Conservation (phyloP, 2,888 invertebrate species). For the Lamellibrachia columna region DNA sequence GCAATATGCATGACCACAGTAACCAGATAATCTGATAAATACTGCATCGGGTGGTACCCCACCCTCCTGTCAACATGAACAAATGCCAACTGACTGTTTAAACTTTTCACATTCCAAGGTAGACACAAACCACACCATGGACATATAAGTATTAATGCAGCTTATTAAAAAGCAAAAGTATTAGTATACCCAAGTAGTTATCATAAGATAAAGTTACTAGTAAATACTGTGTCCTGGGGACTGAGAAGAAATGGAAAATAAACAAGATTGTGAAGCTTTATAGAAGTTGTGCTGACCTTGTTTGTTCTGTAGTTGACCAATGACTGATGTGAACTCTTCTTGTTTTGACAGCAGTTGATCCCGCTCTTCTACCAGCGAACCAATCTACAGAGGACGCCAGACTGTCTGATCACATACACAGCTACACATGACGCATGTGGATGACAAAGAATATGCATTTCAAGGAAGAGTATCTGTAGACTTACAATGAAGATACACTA, state of each 20-base stretch:
- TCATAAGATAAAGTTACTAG: background rate
- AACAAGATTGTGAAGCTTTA: background rate
- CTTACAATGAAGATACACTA: too few species aligned
- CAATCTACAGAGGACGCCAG: constrained; percentile 16
- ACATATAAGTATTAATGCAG: background rate
- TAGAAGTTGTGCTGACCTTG: background rate
- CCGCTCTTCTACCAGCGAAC: background rate
- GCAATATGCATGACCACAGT: too few species aligned
- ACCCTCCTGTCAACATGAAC: too few species aligned
- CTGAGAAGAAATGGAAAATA: background rate
- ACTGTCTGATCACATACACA: background rate
- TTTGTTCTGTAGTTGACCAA: background rate
- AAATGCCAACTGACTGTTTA: too few species aligned
- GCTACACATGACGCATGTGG: background rate
- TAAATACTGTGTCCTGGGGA: background rate
- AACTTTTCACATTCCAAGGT: too few species aligned
- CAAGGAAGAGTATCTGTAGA: too few species aligned
- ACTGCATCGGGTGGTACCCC: too few species aligned
- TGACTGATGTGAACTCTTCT: background rate
- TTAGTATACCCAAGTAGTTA: too few species aligned
- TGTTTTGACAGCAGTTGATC: background rate
- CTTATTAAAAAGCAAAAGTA: background rate
- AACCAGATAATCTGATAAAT: too few species aligned
- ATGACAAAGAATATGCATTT: too few species aligned
- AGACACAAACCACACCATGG: background rate